These are phyloP conservation scores for Acrobasis repandana DNA, from an alignment of 2,888 invertebrate species.

Conservation along the genomic window DNA sequence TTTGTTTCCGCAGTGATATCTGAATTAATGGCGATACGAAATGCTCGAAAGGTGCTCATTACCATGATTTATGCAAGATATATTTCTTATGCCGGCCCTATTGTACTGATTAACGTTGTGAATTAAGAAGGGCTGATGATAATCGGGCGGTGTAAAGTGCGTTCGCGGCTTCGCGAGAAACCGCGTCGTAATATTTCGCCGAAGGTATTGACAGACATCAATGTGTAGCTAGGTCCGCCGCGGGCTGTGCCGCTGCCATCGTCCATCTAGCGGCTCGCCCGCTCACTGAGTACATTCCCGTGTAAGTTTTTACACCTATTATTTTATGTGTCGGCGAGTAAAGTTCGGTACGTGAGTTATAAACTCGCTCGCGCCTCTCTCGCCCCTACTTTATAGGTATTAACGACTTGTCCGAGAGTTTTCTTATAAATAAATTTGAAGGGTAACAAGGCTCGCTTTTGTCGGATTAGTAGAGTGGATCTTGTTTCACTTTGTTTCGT, in stretches of 20 bases:
- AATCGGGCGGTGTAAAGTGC: conserved; percentile 6
- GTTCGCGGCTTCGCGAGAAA: neutral
- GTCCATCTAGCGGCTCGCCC: conserved; percentile 76
- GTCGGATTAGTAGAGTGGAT: conserved; percentile 83
- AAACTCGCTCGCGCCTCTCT: conserved; percentile 82
- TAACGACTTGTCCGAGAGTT: conserved; percentile 84
- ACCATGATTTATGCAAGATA: conserved; percentile 81
- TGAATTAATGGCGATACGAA: conserved; percentile 82
- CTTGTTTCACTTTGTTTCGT: conserved; percentile 82
- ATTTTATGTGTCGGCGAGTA: conserved; percentile 83
- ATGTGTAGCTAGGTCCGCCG: conserved; percentile 35
- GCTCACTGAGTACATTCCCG: conserved; percentile 82
- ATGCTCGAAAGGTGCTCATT: conserved; percentile 81
- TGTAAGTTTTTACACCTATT: conserved; percentile 84
- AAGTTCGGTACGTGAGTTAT: conserved; percentile 84
- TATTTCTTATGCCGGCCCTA: conserved; percentile 65
- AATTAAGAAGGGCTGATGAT: conserved; percentile 34
- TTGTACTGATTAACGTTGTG: conserved; percentile 63
- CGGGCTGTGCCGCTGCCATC: conserved; percentile 42
- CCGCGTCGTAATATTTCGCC: conserved; percentile 19
- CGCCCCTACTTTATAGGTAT: conserved; percentile 84
- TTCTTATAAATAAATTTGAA: conserved; percentile 84
- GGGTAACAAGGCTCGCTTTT: conserved; percentile 83
- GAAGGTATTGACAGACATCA: conserved; percentile 38
- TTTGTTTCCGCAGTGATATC: conserved; percentile 83